These are phyloP conservation scores for Diceros bicornis DNA, from an alignment of 2,797 vertebrate genomes.

Conservation along the genomic window DNA sequence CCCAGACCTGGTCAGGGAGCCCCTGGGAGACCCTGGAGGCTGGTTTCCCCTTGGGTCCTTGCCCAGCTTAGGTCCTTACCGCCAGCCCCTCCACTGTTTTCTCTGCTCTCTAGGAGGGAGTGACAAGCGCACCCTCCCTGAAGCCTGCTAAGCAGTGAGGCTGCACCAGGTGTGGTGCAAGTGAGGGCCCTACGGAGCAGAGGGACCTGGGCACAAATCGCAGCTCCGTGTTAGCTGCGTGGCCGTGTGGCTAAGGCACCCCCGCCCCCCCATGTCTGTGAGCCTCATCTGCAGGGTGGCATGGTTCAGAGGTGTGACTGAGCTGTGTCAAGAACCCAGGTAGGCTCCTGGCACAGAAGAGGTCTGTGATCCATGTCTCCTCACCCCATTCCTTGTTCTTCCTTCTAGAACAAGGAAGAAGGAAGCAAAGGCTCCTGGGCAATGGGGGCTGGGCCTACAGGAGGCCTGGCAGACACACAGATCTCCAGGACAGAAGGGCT, in stretches of 20 bases:
- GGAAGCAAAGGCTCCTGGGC: not conserved
- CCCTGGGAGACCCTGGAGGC: not conserved
- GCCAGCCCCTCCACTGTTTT: accelerated
- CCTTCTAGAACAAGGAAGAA: conserved; percentile 16
- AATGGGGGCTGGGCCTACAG: not conserved
- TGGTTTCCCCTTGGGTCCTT: not conserved
- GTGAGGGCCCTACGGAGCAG: not conserved
- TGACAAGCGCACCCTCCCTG: not conserved
- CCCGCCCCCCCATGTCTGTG: too few species aligned
- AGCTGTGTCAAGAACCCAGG: not conserved
- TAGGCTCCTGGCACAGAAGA: not conserved
- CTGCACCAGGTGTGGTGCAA: accelerated
- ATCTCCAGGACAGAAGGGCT: not conserved
- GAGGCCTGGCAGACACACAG: not conserved
- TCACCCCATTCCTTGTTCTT: not conserved
- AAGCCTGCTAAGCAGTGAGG: not conserved
- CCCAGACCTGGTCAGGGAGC: not conserved
- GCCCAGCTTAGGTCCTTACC: not conserved
- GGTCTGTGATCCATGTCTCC: not conserved
- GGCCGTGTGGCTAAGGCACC: not conserved
- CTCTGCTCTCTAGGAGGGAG: not conserved
- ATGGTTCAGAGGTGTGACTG: not conserved
- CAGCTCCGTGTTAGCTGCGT: not conserved
- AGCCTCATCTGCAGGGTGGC: not conserved
- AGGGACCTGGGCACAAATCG: not conserved